Percentiles rank a stretch among this genome's conserved stretches.
Conservation (phyloP, 1,140 invertebrate species). For the Oscheius sp. region DNA sequence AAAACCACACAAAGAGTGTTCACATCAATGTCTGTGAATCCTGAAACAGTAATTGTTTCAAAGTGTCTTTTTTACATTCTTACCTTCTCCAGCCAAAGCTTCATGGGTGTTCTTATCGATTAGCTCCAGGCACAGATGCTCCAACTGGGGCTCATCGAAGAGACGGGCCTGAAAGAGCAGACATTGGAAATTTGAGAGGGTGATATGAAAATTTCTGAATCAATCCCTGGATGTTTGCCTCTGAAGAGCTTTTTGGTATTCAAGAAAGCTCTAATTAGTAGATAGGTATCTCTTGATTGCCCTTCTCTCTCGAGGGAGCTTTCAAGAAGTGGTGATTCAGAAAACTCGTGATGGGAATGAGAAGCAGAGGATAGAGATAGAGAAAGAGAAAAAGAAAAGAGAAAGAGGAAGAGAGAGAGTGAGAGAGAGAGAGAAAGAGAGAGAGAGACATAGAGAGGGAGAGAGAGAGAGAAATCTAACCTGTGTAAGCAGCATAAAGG, state of each 20-base stretch:
- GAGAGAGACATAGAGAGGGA: too few relatives aligned
- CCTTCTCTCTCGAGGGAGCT: too few relatives aligned
- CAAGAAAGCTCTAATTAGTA: background rate
- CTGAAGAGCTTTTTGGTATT: background rate
- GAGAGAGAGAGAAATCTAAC: too few relatives aligned
- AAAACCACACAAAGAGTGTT: conserved; percentile 78
- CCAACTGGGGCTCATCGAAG: conserved; percentile 78
- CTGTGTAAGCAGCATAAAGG: conserved; percentile 77
- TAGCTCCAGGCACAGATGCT: conserved; percentile 76
- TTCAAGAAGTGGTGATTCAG: too few relatives aligned
- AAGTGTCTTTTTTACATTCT: background rate
- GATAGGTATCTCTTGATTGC: too few relatives aligned
- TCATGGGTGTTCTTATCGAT: conserved; percentile 82
- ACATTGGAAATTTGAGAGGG: background rate
- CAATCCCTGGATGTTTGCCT: background rate
- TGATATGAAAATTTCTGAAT: background rate
- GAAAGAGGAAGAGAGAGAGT: too few relatives aligned
- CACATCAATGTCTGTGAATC: conserved; percentile 80
- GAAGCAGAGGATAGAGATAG: too few relatives aligned
- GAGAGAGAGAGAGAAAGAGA: background rate
- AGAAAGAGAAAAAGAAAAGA: too few relatives aligned
- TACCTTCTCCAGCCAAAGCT: conserved; percentile 74
- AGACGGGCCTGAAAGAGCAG: conserved; percentile 68
- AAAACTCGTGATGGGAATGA: too few relatives aligned
- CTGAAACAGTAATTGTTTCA: conserved; percentile 2